Base-by-base conservation (phyloP, 2,888 invertebrate genomes). In the Anodontia alba region DNA sequence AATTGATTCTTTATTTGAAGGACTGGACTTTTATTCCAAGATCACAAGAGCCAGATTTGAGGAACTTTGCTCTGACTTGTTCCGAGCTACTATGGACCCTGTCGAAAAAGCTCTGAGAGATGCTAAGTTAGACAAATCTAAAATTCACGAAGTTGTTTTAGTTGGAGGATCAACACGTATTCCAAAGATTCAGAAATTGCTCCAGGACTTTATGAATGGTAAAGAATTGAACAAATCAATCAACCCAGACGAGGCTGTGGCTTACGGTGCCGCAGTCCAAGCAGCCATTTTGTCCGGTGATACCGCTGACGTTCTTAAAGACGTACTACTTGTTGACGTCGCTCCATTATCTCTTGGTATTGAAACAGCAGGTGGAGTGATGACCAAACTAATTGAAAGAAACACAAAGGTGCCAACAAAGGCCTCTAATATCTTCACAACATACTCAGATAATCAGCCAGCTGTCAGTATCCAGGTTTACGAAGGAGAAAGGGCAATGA, bases 191-290 rank as follows among this genome's bases (percentile, higher is more conserved):
- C n/a, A n/a, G n/a, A n/a, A n/a, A n/a, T n/a, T n/a, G n/a, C 96
- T 99, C 77, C 98, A 98, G 72, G 93, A 93, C n/a, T 93, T 91
- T 66, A 91, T 91, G 91, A 86, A 88, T 67, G 97, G 96, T 12
- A 98, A 98, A 95, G 98, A 99, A 95, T 95, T 99, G 87, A 99
- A 15, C n/a, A n/a, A n/a, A n/a, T n/a, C n/a, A n/a, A n/a, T n/a
- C n/a, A n/a, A n/a, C n/a, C n/a, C n/a, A n/a, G 99, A 99, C 95
- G 99, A 99, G 95, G 99, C 99, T 91, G 99, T 99, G 20, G 99
- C 99, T 1, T 99, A 91, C 46, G 92, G 92, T 8, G 92, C 92
- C 1, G 91, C 93, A 43, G 93, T 94, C 10, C 93, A 94, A 82
- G 94, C 94, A 15, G 94, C 94, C 23, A 88, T 98, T 93, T 95